Base-by-base conservation (phyloP, 2,113 vertebrate species). In the Melanerpes formicivorus region DNA sequence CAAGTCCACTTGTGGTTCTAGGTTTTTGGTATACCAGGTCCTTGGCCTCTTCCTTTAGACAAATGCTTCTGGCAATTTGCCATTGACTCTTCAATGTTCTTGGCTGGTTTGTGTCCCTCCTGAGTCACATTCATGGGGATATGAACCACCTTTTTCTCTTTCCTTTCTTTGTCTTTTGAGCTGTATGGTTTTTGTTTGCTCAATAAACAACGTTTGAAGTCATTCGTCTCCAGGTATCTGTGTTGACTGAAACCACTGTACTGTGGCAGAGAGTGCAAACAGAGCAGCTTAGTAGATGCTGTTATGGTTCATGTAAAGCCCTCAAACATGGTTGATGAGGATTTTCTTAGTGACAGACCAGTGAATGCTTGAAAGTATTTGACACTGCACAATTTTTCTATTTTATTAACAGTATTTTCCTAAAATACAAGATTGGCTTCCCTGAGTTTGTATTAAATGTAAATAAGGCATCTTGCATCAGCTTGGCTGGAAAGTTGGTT, bases 241-340 rank as follows among this genome's bases (percentile, higher is more conserved):
- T 96, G 95, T 90, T 97, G 96, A 95, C 95, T 50, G 82, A 95
- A 95, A 58, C 48, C 95, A 90, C 91, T 84, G 92, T 94, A 81
- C 85, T 95, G 93, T 96, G 84, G 94, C 91, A 88, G 72, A 80
- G 78, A 90, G 83, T 76, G 76, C 88, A 97, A 96, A 97, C 92
- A 96, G 46, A 95, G 72, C 55, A 84, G 82, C 91, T 93, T 67
- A 84, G 79, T 8, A 55, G 90, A 62, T 82, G 58, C 69, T 74
- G 88, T 67, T 69, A n/a, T 87, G 95, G 96, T 88, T 96, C 95
- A 86, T 1, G 52, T 69, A 88, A 76, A 78, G 63, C 93, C 84
- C 88, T 87, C 76, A 79, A 44, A 80, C 70, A 30, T 1, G 65
- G 34, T 54, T 90, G 87, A 64, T 23, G 88, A 93, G 95, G 90